Percentiles rank a stretch among this genome's conserved stretches.
These are phyloP conservation scores for Chelonus insularis DNA, from an alignment of 1,140 invertebrate species.

Conservation along the genomic window DNA sequence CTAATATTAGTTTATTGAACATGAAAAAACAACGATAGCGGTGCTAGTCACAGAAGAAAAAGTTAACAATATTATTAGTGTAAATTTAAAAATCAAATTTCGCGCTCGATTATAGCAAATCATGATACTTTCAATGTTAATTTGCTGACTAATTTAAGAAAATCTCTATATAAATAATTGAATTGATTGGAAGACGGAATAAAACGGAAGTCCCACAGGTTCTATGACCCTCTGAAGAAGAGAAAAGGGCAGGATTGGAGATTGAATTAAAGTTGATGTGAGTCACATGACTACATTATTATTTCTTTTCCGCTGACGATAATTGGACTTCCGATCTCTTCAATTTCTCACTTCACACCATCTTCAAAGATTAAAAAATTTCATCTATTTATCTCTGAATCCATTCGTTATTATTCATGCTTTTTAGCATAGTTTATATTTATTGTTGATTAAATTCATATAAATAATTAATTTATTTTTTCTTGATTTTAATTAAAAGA, in stretches of 20 bases:
- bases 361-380: not conserved
- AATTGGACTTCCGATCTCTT: slow-evolving; percentile 6
- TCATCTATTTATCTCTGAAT: no score
- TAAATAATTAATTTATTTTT: no score
- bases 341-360: not conserved
- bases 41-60: not conserved
- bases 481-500: no score
- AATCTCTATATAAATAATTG: not conserved
- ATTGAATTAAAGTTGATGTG: slow-evolving; percentile 43
- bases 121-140: not conserved
- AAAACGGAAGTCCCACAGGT: slow-evolving; percentile 42
- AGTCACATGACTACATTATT: slow-evolving; percentile 36
- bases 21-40: slow-evolving; percentile 15
- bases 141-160: not conserved
- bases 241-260: not conserved
- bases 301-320: slow-evolving; percentile 38
- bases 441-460: no score
- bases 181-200: not conserved
- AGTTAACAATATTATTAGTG: not conserved
- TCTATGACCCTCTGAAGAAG: slow-evolving; percentile 41
- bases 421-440: no score
- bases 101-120: not conserved
- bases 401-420: no score
- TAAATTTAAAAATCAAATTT: not conserved
- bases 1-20: slow-evolving; percentile 21